Conservation (phyloP, 2,797 vertebrate species). For the Halcyon chelicuti region DNA sequence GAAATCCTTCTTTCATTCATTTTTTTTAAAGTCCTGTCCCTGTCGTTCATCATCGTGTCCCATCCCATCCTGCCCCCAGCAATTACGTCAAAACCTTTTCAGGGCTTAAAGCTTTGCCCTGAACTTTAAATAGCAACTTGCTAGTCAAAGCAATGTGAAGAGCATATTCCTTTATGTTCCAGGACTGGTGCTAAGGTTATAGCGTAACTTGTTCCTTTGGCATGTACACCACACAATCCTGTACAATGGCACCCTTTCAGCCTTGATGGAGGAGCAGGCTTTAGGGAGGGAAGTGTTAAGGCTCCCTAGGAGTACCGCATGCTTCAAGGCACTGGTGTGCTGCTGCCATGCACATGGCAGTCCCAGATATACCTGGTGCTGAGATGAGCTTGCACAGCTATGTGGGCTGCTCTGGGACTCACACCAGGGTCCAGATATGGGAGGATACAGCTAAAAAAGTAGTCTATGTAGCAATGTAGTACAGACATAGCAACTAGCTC, state of each 20-base stretch:
- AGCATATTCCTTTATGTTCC: background rate
- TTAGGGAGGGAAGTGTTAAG: background rate
- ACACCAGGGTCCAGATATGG: accelerated
- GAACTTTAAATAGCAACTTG: conserved; percentile 26
- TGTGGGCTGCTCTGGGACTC: background rate
- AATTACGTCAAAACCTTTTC: background rate
- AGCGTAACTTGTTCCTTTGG: background rate
- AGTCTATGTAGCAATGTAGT: background rate
- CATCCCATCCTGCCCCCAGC: accelerated
- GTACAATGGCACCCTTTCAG: background rate
- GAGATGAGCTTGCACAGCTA: background rate
- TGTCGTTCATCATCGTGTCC: accelerated
- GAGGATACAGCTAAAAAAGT: background rate
- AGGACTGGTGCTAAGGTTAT: background rate
- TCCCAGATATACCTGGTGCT: background rate
- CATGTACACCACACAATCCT: background rate
- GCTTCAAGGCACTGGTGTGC: accelerated
- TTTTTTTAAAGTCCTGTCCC: background rate
- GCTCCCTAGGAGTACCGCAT: background rate
- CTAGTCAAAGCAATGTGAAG: background rate
- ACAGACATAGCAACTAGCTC: background rate
- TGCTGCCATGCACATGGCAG: background rate
- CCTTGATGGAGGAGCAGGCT: background rate
- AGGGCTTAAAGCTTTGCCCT: conserved; percentile 20
- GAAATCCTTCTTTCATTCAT: background rate